Conservation (phyloP, 2,797 vertebrate genomes). For the Sitta carolinensis region DNA sequence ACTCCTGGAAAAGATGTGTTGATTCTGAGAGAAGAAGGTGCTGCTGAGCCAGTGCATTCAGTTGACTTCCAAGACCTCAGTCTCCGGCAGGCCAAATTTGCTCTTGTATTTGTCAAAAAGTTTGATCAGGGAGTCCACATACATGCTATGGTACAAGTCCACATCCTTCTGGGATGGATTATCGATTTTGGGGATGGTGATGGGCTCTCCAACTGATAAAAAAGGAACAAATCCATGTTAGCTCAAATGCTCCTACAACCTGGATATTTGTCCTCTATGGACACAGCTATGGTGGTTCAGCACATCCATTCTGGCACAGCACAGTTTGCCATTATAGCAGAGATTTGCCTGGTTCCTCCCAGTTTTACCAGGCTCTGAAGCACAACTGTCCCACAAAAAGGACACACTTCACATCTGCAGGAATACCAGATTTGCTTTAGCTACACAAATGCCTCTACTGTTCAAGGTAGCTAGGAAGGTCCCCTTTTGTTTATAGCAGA, state of each 20-base stretch:
- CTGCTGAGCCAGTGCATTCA: constrained; percentile 69
- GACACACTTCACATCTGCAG: neutral
- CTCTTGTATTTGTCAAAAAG: constrained; percentile 94
- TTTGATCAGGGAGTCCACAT: constrained; percentile 85
- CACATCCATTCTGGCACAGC: neutral
- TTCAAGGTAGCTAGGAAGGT: neutral
- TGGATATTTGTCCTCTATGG: neutral
- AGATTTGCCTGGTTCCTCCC: neutral
- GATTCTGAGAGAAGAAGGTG: neutral
- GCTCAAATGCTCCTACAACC: neutral
- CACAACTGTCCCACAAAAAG: neutral
- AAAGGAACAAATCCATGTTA: neutral
- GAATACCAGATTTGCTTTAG: neutral
- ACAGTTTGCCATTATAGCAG: neutral
- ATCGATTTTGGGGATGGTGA: constrained; percentile 90
- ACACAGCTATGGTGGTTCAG: neutral
- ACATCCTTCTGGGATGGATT: constrained; percentile 85
- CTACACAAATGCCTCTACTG: neutral
- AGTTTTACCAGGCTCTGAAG: neutral
- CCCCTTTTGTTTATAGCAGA: neutral
- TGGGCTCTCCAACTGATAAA: constrained; percentile 90
- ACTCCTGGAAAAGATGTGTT: constrained; percentile 49
- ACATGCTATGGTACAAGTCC: constrained; percentile 90
- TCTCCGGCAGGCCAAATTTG: constrained; percentile 87
- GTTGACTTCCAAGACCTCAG: constrained; percentile 84